Evolutionary conservation across 2,888 invertebrate genomes (phyloP).

Genomic region (Caenorhabditis doughertyi): DNA sequence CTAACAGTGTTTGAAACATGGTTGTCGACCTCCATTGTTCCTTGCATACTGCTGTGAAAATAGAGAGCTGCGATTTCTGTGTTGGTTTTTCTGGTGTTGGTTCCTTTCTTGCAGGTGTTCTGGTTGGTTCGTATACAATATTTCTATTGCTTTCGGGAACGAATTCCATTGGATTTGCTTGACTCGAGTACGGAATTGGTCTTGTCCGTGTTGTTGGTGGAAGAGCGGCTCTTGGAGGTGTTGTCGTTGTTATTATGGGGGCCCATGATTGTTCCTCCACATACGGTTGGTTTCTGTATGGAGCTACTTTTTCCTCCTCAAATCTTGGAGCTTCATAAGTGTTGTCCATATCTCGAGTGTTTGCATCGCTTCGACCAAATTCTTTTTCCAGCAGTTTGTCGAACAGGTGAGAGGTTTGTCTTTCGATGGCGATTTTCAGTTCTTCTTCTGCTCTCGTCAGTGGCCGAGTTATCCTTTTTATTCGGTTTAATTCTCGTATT

Average conservation of each 20-base stretch:
- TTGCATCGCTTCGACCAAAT: background rate
- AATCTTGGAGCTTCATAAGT: background rate
- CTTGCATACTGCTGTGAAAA: too few relatives aligned
- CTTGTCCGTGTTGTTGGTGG: background rate
- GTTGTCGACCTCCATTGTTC: background rate
- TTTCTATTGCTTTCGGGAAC: background rate
- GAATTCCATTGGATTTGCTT: background rate
- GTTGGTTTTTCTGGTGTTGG: too few relatives aligned
- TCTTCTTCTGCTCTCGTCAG: background rate
- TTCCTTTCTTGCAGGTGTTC: too few relatives aligned
- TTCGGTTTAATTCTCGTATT: background rate
- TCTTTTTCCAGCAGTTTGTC: too few relatives aligned
- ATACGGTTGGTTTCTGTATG: background rate
- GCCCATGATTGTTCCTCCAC: background rate
- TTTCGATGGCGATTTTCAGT: background rate
- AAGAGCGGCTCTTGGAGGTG: background rate
- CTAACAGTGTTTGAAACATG: background rate
- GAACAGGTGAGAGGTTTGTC: background rate
- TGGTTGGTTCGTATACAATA: background rate
- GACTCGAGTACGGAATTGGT: too few relatives aligned
- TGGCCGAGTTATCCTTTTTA: background rate
- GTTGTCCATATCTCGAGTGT: background rate
- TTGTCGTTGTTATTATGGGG: background rate
- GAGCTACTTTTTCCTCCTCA: background rate
- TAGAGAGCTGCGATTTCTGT: too few relatives aligned